These are phyloP conservation scores for Epizoanthus illoricatus DNA, from an alignment of 92 coral and sea anemone species.

Conservation along the genomic window DNA sequence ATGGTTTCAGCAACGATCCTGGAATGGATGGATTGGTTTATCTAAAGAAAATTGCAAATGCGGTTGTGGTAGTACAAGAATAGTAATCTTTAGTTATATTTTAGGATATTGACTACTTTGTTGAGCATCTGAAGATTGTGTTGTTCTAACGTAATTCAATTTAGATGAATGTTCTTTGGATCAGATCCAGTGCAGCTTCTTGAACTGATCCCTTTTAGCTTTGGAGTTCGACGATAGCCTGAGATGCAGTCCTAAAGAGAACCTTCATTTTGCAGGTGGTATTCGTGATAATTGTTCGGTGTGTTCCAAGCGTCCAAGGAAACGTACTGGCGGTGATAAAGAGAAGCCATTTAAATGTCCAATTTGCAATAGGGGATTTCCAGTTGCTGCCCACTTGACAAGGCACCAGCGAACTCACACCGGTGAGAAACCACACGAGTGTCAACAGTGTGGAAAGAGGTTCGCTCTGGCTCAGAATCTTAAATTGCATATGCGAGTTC, in stretches of 20 bases:
- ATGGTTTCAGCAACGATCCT: no score
- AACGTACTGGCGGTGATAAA: not conserved
- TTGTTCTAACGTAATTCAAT: no score
- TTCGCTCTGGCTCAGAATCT: conserved; percentile 35
- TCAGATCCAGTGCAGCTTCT: no score
- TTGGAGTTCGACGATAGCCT: conserved; percentile 27
- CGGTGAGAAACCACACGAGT: conserved; percentile 30
- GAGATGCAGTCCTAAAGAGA: conserved; percentile 28
- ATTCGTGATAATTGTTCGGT: conserved; percentile 26
- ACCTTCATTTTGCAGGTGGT: conserved; percentile 26
- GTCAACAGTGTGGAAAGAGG: conserved; percentile 24
- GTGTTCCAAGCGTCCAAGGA: conserved; percentile 22
- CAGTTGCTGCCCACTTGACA: conserved; percentile 25
- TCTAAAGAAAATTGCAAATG: no score
- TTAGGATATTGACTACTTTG: no score
- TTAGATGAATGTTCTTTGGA: no score
- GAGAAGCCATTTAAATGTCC: conserved; percentile 29
- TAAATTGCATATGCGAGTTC: conserved; percentile 29
- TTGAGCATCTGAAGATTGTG: no score
- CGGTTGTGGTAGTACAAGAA: no score
- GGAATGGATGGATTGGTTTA: no score
- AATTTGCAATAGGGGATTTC: conserved; percentile 19
- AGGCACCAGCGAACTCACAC: conserved; percentile 39
- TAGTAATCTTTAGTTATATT: no score
- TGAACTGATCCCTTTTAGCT: not conserved